Evolutionary conservation across 2,888 invertebrate species (phyloP).

Genomic region (Pinctada fucata): DNA sequence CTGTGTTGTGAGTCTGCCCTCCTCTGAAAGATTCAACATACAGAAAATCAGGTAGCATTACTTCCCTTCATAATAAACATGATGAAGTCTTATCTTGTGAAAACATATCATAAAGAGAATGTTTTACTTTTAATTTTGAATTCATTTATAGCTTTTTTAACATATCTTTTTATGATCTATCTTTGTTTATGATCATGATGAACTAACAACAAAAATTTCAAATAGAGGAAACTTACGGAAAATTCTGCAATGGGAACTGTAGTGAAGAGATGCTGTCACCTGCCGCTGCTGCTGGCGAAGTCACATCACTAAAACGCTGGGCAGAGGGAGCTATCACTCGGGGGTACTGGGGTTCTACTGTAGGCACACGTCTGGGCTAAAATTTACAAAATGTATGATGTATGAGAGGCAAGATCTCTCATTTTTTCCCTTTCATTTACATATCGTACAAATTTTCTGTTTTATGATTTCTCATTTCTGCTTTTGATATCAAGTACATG

Average conservation of each 20-base stretch:
- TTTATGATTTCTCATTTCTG: too few relatives aligned
- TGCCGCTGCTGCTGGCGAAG: slow-evolving; percentile 11
- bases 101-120: too few relatives aligned
- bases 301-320: slow-evolving; percentile 47
- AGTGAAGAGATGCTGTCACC: slow-evolving; percentile 38
- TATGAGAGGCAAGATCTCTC: too few relatives aligned
- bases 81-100: too few relatives aligned
- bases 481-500: too few relatives aligned
- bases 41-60: slow-evolving; percentile 23
- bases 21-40: not conserved
- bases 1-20: slow-evolving; percentile 51
- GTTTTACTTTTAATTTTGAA: too few relatives aligned
- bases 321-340: slow-evolving; percentile 40
- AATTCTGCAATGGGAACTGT: slow-evolving; percentile 49
- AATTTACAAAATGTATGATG: not conserved
- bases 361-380: slow-evolving; percentile 49
- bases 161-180: too few relatives aligned
- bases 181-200: too few relatives aligned
- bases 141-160: too few relatives aligned
- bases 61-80: not conserved
- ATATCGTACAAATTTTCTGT: too few relatives aligned
- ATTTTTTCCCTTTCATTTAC: too few relatives aligned
- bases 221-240: slow-evolving; percentile 41
- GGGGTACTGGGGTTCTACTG: slow-evolving; percentile 47
- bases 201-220: too few relatives aligned